A percentile compares a stretch with the other conserved stretches of the same genome.
phyloP scores from a whole-genome alignment of 2,113 vertebrate genomes.

The Clarias batrachus region DNA sequence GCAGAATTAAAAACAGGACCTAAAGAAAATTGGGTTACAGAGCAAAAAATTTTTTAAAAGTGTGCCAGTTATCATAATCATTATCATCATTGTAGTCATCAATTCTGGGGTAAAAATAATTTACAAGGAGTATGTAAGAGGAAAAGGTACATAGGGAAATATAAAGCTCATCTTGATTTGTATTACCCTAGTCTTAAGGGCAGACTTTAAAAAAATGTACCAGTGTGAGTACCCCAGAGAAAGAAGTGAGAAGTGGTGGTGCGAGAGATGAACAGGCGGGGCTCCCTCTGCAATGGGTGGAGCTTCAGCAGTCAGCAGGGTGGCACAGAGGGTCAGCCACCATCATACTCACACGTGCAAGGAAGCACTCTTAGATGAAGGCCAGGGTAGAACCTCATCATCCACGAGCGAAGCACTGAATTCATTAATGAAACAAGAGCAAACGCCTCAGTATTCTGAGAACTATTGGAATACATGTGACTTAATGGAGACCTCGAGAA shows the following conservation, averaged over 20 bases:
- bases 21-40: slow-evolving; percentile 57
- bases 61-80: slow-evolving; percentile 56
- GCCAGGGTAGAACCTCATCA: slow-evolving; percentile 45
- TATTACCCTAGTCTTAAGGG: slow-evolving; percentile 57
- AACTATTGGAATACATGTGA: slow-evolving; percentile 21
- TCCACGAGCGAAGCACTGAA: slow-evolving; percentile 47
- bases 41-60: slow-evolving; percentile 55
- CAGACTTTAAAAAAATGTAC: slow-evolving; percentile 57
- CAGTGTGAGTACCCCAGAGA: slow-evolving; percentile 52
- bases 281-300: slow-evolving; percentile 50
- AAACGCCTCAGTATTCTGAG: slow-evolving; percentile 22
- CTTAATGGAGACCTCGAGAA: slow-evolving; percentile 44
- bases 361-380: slow-evolving; percentile 43
- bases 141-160: slow-evolving; percentile 53
- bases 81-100: slow-evolving; percentile 33
- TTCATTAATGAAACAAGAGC: slow-evolving; percentile 39
- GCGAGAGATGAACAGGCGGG: slow-evolving; percentile 45
- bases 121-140: slow-evolving; percentile 57
- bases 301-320: slow-evolving; percentile 36
- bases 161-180: slow-evolving; percentile 56
- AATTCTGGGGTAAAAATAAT: slow-evolving; percentile 67
- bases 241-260: slow-evolving; percentile 41
- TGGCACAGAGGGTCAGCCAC: not conserved
- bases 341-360: slow-evolving; percentile 43
- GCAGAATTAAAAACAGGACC: slow-evolving; percentile 53